These are phyloP conservation scores for Paratrypauchen microcephalus DNA, from an alignment of 2,797 vertebrate species.

Conservation along the genomic window DNA sequence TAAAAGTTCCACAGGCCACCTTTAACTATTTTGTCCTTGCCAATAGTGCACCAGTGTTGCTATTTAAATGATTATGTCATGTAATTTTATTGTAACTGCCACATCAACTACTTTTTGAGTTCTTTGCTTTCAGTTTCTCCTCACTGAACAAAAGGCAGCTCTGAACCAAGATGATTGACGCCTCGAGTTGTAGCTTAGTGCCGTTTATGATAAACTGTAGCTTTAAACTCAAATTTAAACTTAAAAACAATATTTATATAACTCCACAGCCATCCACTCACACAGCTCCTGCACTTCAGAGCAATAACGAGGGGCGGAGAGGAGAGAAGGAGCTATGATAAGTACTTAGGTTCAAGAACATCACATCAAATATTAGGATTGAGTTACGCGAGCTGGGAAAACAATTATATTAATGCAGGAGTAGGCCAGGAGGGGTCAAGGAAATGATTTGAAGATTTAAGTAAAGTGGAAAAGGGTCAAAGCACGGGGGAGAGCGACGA, in stretches of 20 bases:
- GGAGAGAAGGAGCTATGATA: not conserved
- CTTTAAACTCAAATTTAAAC: constrained; percentile 2
- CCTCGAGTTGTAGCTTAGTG: constrained; percentile 13
- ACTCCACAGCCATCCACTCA: not conserved
- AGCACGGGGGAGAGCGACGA: not conserved
- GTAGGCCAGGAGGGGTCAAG: not conserved
- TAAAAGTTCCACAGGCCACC: too few relatives aligned
- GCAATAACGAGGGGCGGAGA: not conserved
- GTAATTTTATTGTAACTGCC: not conserved
- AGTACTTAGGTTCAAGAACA: not conserved
- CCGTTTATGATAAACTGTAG: not conserved
- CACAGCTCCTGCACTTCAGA: not conserved
- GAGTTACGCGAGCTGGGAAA: not conserved
- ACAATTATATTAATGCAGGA: constrained; percentile 10
- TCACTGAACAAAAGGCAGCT: constrained; percentile 18
- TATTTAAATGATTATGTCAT: not conserved
- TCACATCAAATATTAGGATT: constrained; percentile 1
- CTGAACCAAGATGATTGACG: constrained; percentile 21
- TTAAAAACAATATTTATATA: not conserved
- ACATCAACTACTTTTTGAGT: not conserved
- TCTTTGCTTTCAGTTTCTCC: not conserved
- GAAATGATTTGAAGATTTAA: constrained; percentile 3
- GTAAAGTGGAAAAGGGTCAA: not conserved
- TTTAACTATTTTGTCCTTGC: too few relatives aligned
- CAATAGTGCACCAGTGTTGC: too few relatives aligned